Base-by-base conservation (phyloP, 2,113 vertebrate species). In the Pica pica region DNA sequence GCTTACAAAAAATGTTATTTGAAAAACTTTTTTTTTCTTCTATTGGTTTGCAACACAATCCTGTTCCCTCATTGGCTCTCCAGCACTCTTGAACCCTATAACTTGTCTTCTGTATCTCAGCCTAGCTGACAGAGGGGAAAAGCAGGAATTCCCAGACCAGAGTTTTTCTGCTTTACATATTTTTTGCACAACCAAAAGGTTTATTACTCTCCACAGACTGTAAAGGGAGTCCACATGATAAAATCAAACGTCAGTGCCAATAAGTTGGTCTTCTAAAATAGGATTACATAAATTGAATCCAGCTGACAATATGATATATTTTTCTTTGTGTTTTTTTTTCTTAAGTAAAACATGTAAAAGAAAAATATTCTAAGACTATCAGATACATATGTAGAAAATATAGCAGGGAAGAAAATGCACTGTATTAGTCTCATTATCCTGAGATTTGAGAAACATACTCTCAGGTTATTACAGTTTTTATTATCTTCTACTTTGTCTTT, bases 11-110 rank as follows among this genome's bases (percentile, higher is more conserved):
- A 27, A 88, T 68, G 1, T 2, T 11, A 56, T 52, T 46, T 1
- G 1, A 61, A n/a, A 10, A 77, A 13, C 0, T 8, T 42, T 11
- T 10, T 33, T 22, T 33, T n/a, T n/a, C 13, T 22, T 4, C 26
- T 27, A 6, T 2, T 42, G 7, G 5, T 55, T 83, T 59, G 47
- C 18, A 35, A 41, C 5, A 59, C 27, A 26, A 1, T 27, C 3
- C 5, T 69, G 6, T 64, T 59, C 11, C 6, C 20, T 23, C 35
- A 39, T 3, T 33, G 23, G 2, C 4, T 79, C 11, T 71, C 12
- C 8, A 59, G 14, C 8, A 33, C 35, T 71, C 27, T 24, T 68
- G 27, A 90, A 33, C 10, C 55, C 33, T 46, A 10, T 55, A 64
- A 7, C 2, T 67, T 22, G 2, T n/a, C 28, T 61, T 82, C 39